Base-by-base conservation (phyloP, 2,113 vertebrate species). In the Sapayoa aenigma region DNA sequence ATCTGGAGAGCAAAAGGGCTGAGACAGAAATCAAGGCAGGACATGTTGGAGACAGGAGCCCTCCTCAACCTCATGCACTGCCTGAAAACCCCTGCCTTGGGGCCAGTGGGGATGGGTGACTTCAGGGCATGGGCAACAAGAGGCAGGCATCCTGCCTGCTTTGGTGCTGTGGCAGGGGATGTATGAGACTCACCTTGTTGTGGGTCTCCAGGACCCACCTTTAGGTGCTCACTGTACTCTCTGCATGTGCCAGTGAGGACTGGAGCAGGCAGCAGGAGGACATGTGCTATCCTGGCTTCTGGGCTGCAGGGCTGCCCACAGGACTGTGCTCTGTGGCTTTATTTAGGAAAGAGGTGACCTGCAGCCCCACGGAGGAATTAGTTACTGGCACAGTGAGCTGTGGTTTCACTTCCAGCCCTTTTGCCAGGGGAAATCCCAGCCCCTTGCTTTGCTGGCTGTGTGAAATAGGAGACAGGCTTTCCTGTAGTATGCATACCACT, bases 31-130 rank as follows among this genome's bases (percentile, higher is more conserved):
- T 16, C 28, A 21, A 39, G 53, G 68, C 2, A 2, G 65, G 76
- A 53, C 11, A 3, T 6, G 19, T 14, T 1, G 0, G 59, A 35
- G 84, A 39, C 65, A 47, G 41, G 37, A 90, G 37, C 27, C 27
- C 24, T 67, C 13, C 62, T 42, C 6, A 56, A 5, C 21, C 52
- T 25, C 8, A 2, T 11, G 39, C 12, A 13, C 9, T 52, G 23
- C n/a, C 30, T 6, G 1, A 37, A 77, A 23, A 23, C 8, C 33
- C 15, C 33, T 56, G 42, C n/a, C 20, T 31, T 0, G 0, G 13
- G 55, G 23, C 22, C 33, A 4, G 8, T 3, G 14, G 55, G 35
- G 14, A 25, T 23, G 37, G 30, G 7, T 39, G 49, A 41, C 52
- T 60, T 44, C 68, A 27, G 44, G 35, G 11, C 49, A 80, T 0